Base-by-base conservation (phyloP, 92 coral and sea anemone genomes). In the Phenganax subtilis region DNA sequence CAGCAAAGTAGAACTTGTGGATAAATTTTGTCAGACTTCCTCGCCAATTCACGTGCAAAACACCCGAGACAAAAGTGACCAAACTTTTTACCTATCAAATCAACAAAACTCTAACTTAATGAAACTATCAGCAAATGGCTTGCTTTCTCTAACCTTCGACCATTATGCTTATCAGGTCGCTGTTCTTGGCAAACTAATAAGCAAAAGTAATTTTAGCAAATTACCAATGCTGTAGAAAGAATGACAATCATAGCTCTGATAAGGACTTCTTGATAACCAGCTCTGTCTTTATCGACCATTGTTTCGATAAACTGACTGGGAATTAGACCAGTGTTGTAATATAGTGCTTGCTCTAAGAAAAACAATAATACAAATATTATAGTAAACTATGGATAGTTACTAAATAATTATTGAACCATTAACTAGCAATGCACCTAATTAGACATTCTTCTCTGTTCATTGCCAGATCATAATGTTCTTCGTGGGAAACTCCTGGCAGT, bases 251-350 rank as follows among this genome's bases (percentile, higher is more conserved):
- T 80, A n/a, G 97, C 87, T 54, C 82, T 27, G 37, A 89, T n/a
- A 16, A 92, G 57, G 30, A 92, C 85, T 7, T 87, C 74, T n/a
- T 66, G 80, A 73, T 92, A 92, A n/a, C 91, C 93, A 54, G 77
- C 47, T 31, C 70, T 47, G 81, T 92, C 97, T 86, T 85, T 89
- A 61, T 84, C 90, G 0, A 93, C 90, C 73, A 96, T 85, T 11
- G 89, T 91, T 80, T 92, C 96, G 83, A 90, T 88, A 77, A 84
- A 96, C 75, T 85, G 90, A 55, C 99, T 96, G 66, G 99, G 92
- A 72, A 96, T 87, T 54, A 96, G 88, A 9, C 99, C 99, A 77
- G 92, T 88, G 84, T 92, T 92, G 87, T 96, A 96, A 51, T 90
- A 76, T 27, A 96, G 51, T 92, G 90, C 87, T 73, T 96, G 97